Evolutionary conservation across 2,797 vertebrate genomes (phyloP).

Genomic region (Helicolenus hilgendorfi): DNA sequence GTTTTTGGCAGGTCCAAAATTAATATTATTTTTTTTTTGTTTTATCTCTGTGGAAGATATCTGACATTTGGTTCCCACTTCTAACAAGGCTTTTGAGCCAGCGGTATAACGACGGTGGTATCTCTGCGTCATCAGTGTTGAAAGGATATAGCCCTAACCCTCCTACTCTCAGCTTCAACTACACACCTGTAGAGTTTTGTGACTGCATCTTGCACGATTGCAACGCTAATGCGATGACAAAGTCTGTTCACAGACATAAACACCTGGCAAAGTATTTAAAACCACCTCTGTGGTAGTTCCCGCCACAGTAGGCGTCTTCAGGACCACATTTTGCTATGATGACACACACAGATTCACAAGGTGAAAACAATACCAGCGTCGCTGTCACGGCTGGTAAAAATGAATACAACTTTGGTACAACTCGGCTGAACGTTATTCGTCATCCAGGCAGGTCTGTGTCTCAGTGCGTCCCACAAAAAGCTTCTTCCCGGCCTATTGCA

Average conservation of each 20-base stretch:
- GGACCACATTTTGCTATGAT: not conserved
- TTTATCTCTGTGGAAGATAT: too few species aligned
- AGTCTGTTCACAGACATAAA: not conserved
- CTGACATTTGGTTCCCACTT: too few species aligned
- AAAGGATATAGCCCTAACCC: too few species aligned
- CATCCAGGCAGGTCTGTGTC: not conserved
- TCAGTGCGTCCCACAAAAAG: not conserved
- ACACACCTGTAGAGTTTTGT: too few species aligned
- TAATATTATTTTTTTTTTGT: too few species aligned
- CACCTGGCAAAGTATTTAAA: not conserved
- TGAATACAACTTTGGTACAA: not conserved
- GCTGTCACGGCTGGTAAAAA: not conserved
- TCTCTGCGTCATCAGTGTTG: too few species aligned
- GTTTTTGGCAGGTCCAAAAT: too few species aligned
- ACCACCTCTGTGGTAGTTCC: not conserved
- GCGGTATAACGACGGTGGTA: too few species aligned
- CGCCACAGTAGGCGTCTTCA: not conserved
- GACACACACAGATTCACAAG: not conserved
- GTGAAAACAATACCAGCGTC: fast-evolving
- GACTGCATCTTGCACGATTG: too few species aligned
- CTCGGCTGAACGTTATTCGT: not conserved
- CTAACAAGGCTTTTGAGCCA: too few species aligned
- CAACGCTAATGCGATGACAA: too few species aligned
- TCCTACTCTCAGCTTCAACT: too few species aligned
- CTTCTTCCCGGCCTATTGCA: not conserved